Percentiles rank a stretch among this genome's conserved stretches.
Evolutionary conservation across 2,797 vertebrate genomes (phyloP).

Genomic region (Psittacula derbiana): DNA sequence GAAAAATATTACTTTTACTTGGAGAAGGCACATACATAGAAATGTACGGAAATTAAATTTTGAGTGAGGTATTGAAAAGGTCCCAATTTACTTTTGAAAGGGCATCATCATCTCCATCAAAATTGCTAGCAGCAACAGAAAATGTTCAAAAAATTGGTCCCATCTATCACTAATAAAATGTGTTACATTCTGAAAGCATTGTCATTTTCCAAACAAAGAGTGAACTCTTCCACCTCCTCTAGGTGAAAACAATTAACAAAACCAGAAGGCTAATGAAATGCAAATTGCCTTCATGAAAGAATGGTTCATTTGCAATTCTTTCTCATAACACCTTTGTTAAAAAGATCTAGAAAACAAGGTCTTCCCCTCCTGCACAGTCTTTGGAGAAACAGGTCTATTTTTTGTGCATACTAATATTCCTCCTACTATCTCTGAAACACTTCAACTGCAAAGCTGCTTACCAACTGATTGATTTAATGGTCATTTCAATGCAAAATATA

Average conservation of each 20-base stretch:
- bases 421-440: slow-evolving; percentile 27
- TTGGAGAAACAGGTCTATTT: slow-evolving; percentile 33
- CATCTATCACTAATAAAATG: neutral
- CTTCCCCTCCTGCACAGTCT: slow-evolving; percentile 42
- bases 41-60: slow-evolving; percentile 2
- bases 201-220: slow-evolving; percentile 55
- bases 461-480: neutral
- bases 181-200: neutral
- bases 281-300: slow-evolving; percentile 59
- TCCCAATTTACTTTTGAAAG: slow-evolving; percentile 53
- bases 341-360: slow-evolving; percentile 49
- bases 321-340: slow-evolving; percentile 54
- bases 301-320: slow-evolving; percentile 63
- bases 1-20: neutral
- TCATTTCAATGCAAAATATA: neutral
- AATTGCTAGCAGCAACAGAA: slow-evolving; percentile 4
- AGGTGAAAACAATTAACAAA: slow-evolving; percentile 65
- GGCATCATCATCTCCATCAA: neutral
- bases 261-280: slow-evolving; percentile 62
- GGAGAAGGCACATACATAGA: neutral
- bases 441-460: slow-evolving; percentile 20
- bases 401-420: slow-evolving; percentile 49
- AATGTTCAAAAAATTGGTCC: neutral
- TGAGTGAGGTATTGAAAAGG: neutral
- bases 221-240: slow-evolving; percentile 59